Conservation (phyloP, 2,797 vertebrate genomes). For the Poecilia gillii region DNA sequence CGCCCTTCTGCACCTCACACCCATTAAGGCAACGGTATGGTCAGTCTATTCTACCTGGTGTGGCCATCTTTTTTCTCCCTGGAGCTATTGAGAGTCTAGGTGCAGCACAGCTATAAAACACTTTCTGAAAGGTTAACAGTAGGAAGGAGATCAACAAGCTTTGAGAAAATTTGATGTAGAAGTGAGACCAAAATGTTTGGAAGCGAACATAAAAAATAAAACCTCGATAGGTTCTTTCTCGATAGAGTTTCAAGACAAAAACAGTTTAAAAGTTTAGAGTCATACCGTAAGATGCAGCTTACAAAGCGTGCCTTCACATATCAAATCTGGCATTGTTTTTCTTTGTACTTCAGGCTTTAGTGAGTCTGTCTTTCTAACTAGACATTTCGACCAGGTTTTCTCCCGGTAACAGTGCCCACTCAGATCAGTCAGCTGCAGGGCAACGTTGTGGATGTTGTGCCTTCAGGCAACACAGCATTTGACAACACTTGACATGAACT, state of each 20-base stretch:
- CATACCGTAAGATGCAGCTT: not conserved
- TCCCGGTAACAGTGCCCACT: constrained; percentile 64
- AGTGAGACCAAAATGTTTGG: constrained; percentile 52
- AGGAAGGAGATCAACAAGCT: constrained; percentile 67
- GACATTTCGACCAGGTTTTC: constrained; percentile 63
- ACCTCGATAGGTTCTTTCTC: not conserved
- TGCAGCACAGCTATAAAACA: constrained; percentile 42
- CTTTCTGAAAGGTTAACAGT: constrained; percentile 69
- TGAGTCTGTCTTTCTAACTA: constrained; percentile 57
- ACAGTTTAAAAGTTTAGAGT: not conserved
- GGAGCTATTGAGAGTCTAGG: constrained; percentile 42
- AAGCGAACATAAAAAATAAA: constrained; percentile 22
- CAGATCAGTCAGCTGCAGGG: constrained; percentile 65
- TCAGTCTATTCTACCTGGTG: constrained; percentile 32
- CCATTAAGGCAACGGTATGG: constrained; percentile 42
- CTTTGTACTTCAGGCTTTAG: constrained; percentile 9
- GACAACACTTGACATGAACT: constrained; percentile 74
- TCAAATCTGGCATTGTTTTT: not conserved
- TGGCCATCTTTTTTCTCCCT: constrained; percentile 17
- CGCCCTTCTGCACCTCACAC: constrained; percentile 28
- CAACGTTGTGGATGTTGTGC: constrained; percentile 59
- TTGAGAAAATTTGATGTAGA: constrained; percentile 54
- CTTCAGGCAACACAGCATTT: constrained; percentile 64
- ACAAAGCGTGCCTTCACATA: not conserved
- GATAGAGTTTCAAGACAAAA: not conserved